A percentile compares a stretch with the other conserved stretches of the same genome.
phyloP scores from a whole-genome alignment of 1,140 invertebrate species.

The Himalopsyche phryganea region DNA sequence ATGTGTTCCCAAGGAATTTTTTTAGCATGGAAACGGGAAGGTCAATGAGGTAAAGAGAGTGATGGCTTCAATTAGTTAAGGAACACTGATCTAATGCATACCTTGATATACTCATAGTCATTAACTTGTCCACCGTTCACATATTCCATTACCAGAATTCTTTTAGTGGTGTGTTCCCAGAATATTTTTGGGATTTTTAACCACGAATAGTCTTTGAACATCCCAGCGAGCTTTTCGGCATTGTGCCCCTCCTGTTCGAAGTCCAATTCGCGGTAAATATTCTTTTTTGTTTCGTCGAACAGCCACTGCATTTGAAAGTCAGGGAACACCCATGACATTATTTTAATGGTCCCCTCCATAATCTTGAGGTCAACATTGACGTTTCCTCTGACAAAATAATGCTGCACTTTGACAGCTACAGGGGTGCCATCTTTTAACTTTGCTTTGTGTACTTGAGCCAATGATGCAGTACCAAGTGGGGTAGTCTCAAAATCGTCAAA shows the following conservation, averaged over 20 bases:
- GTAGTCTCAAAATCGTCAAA: constrained; percentile 81
- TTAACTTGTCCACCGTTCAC: constrained; percentile 92
- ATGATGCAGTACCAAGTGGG: constrained; percentile 90
- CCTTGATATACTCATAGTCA: constrained; percentile 82
- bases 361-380: constrained; percentile 88
- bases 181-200: constrained; percentile 70
- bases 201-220: constrained; percentile 69
- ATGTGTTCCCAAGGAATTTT: no score
- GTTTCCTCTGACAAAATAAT: constrained; percentile 83
- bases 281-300: constrained; percentile 92
- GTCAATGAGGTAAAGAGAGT: no score
- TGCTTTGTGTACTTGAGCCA: constrained; percentile 96
- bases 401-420: constrained; percentile 97
- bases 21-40: no score
- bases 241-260: constrained; percentile 90
- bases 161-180: constrained; percentile 77
- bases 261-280: constrained; percentile 89
- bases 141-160: constrained; percentile 96
- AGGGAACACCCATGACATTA: constrained; percentile 86
- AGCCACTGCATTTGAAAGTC: constrained; percentile 97
- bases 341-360: constrained; percentile 86
- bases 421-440: constrained; percentile 76
- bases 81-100: no score
- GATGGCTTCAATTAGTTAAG: no score
- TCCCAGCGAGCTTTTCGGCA: constrained; percentile 71